Evolutionary conservation across 2,113 vertebrate genomes (phyloP).

Genomic region (Lethenteron camtschaticum): DNA sequence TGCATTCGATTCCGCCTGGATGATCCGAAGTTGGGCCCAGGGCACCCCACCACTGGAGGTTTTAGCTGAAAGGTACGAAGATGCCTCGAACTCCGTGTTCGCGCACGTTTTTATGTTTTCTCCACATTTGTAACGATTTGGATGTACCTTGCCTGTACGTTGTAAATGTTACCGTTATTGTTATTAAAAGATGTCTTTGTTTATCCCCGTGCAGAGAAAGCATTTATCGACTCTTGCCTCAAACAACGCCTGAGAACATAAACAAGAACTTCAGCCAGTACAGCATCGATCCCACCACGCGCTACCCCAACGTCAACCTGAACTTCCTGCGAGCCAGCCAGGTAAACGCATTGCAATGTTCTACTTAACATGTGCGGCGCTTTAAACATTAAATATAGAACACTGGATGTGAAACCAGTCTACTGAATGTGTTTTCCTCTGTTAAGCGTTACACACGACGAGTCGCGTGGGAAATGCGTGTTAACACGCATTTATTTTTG

Average conservation of each 20-base stretch:
- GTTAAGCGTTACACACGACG: too few species aligned
- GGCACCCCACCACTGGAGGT: conserved; percentile 45
- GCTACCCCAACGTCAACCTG: conserved; percentile 58
- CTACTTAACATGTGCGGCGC: too few species aligned
- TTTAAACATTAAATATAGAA: too few species aligned
- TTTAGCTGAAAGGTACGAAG: conserved; percentile 61
- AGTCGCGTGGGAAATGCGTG: too few species aligned
- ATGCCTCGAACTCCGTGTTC: neutral
- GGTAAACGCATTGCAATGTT: conserved; percentile 22
- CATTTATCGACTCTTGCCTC: conserved; percentile 61
- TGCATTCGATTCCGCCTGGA: conserved; percentile 80
- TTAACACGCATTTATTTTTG: too few species aligned
- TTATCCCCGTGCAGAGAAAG: conserved; percentile 40
- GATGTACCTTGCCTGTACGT: too few species aligned
- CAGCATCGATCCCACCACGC: conserved; percentile 53
- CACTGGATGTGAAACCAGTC: too few species aligned
- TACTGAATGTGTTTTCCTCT: too few species aligned
- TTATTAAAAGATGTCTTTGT: neutral
- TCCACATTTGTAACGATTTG: too few species aligned
- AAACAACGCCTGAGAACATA: conserved; percentile 72
- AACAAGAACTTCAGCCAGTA: conserved; percentile 45
- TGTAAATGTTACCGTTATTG: neutral
- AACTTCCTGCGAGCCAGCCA: conserved; percentile 37
- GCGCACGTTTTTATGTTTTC: neutral
- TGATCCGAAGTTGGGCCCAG: conserved; percentile 75